Evolutionary conservation across 2,797 vertebrate genomes (phyloP).

Genomic region (Jordanella pulchra): DNA sequence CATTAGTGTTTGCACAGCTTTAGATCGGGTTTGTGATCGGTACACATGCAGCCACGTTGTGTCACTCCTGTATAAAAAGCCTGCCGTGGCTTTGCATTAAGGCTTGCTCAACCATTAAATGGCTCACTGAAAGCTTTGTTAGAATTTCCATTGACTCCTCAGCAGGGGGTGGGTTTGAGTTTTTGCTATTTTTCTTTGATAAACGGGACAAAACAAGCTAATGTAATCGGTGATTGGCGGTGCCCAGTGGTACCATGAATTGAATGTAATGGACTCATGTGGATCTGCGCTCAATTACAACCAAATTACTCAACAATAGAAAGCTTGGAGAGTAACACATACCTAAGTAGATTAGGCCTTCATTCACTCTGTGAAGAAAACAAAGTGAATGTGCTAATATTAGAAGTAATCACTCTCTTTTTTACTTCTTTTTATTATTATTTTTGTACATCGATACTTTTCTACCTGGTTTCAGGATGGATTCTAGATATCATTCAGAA

Average conservation of each 20-base stretch:
- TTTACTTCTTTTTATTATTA: no score
- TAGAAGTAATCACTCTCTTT: not conserved
- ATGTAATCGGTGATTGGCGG: slow-evolving; percentile 65
- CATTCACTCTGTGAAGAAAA: not conserved
- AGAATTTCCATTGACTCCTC: slow-evolving; percentile 61
- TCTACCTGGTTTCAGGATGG: not conserved
- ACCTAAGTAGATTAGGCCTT: not conserved
- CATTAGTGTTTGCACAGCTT: slow-evolving; percentile 11
- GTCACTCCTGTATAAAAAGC: slow-evolving; percentile 45
- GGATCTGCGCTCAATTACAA: slow-evolving; percentile 60
- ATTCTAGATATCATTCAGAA: not conserved
- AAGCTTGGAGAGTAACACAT: slow-evolving; percentile 17
- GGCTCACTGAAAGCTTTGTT: slow-evolving; percentile 69
- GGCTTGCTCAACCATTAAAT: slow-evolving; percentile 70
- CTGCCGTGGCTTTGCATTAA: slow-evolving; percentile 62
- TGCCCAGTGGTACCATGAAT: slow-evolving; percentile 49
- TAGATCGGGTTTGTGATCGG: slow-evolving; percentile 17
- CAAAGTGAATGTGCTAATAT: slow-evolving; percentile 5
- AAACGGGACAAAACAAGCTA: slow-evolving; percentile 63
- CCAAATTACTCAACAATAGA: slow-evolving; percentile 44
- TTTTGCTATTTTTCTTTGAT: slow-evolving; percentile 50
- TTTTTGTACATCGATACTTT: no score
- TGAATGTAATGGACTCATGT: slow-evolving; percentile 56
- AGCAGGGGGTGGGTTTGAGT: slow-evolving; percentile 60
- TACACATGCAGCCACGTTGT: slow-evolving; percentile 10